These are phyloP conservation scores for Calyptommatus sinebrachiatus DNA, from an alignment of 2,113 vertebrate species.

Conservation along the genomic window DNA sequence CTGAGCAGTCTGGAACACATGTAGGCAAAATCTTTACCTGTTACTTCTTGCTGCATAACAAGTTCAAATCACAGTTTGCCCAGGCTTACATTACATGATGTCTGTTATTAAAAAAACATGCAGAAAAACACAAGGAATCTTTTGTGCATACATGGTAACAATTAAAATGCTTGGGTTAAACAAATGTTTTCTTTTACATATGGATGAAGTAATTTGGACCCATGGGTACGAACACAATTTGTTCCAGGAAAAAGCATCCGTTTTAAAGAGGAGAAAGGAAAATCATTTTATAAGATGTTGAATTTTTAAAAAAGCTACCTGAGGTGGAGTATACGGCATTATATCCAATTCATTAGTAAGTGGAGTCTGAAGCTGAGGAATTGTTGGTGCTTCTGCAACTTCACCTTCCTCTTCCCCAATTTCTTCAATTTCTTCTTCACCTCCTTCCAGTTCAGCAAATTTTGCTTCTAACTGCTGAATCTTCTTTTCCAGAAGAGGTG, in stretches of 20 bases:
- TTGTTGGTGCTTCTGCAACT: constrained; percentile 80
- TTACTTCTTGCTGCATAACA: not conserved
- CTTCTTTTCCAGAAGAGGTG: constrained; percentile 94
- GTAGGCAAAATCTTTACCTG: too few relatives aligned
- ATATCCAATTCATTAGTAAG: constrained; percentile 88
- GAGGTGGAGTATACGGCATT: constrained; percentile 91
- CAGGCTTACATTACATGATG: not conserved
- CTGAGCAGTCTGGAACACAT: too few relatives aligned
- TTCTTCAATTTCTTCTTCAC: constrained; percentile 94
- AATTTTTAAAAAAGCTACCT: constrained; percentile 74
- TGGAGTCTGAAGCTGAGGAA: constrained; percentile 86
- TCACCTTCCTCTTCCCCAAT: constrained; percentile 95
- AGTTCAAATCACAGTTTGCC: not conserved
- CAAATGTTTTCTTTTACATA: not conserved
- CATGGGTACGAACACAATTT: not conserved
- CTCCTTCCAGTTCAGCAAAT: constrained; percentile 93
- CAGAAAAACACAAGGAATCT: not conserved
- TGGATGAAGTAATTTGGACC: not conserved
- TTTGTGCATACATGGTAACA: not conserved
- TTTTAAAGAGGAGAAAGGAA: not conserved
- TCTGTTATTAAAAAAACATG: not conserved
- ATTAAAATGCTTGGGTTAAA: not conserved
- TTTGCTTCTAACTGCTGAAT: constrained; percentile 96
- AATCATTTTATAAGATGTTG: constrained; percentile 10
- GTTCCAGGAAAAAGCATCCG: not conserved